A percentile compares a stretch with the other conserved stretches of the same genome.
Conservation (phyloP, 64 coral and sea anemone species). For the Dendrophyllia cribrosa region DNA sequence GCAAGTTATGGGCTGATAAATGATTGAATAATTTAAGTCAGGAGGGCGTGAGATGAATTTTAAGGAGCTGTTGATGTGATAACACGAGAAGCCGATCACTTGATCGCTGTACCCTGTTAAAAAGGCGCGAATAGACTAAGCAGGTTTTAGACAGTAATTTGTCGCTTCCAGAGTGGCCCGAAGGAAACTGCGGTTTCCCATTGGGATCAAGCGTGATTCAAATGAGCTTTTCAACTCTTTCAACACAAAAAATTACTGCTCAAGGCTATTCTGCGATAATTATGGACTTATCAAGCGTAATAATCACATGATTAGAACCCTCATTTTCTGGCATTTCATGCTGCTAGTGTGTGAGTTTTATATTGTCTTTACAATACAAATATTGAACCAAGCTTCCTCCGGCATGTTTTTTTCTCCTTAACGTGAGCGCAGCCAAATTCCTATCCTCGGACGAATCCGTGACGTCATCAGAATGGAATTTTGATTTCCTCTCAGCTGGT, state of each 20-base stretch:
- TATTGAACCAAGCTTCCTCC: neutral
- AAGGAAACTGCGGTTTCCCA: neutral
- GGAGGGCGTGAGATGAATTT: slow-evolving; percentile 49
- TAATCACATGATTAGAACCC: neutral
- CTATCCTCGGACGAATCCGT: neutral
- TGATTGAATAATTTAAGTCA: slow-evolving; percentile 5
- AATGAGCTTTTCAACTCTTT: neutral
- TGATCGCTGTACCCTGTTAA: neutral
- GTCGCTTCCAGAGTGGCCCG: neutral
- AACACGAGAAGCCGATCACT: slow-evolving; percentile 24
- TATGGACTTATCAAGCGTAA: neutral
- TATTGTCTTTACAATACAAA: slow-evolving; percentile 29
- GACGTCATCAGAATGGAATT: slow-evolving; percentile 48
- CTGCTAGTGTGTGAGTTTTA: neutral
- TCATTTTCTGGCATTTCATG: neutral
- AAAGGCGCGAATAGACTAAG: slow-evolving; percentile 5
- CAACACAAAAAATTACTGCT: neutral
- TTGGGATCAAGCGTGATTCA: neutral
- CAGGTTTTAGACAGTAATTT: neutral
- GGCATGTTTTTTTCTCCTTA: neutral
- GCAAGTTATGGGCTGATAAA: neutral
- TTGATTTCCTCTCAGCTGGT: neutral
- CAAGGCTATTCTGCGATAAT: neutral
- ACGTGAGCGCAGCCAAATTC: slow-evolving; percentile 14
- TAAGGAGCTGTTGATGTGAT: slow-evolving; percentile 41